Percentiles rank a stretch among this genome's conserved stretches.
Evolutionary conservation across 2,113 vertebrate genomes (phyloP).

Genomic region (Sturnus vulgaris): DNA sequence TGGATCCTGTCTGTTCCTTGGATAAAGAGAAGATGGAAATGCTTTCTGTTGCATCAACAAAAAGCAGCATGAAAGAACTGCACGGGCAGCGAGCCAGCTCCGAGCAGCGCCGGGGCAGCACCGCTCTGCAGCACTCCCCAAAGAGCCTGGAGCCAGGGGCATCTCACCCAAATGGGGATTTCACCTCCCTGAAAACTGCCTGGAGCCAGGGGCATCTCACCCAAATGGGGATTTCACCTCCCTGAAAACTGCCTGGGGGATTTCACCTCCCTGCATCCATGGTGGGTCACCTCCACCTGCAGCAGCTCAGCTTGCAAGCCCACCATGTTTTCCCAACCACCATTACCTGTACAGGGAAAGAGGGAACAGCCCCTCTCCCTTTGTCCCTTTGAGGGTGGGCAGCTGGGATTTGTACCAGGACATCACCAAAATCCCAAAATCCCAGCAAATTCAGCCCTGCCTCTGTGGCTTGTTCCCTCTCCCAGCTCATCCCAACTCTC

Average conservation of each 20-base stretch:
- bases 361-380: neutral
- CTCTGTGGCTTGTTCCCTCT: accelerated
- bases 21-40: constrained; percentile 38
- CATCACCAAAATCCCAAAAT: neutral
- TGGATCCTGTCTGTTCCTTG: constrained; percentile 20
- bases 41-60: constrained; percentile 58
- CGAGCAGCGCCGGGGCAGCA: neutral
- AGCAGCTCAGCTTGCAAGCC: neutral
- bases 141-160: neutral
- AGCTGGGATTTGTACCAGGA: neutral
- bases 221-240: neutral
- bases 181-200: neutral
- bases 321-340: neutral
- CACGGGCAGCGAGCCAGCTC: constrained; percentile 7
- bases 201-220: no score
- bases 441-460: neutral
- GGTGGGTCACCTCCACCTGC: accelerated
- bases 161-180: no score
- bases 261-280: neutral
- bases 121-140: neutral
- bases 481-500: neutral
- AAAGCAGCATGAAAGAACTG: constrained; percentile 10
- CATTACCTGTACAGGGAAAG: neutral
- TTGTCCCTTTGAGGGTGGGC: neutral
- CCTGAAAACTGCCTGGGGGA: neutral